Evolutionary conservation across 2,113 vertebrate genomes (phyloP).

Genomic region (Leucoraja erinaceus): DNA sequence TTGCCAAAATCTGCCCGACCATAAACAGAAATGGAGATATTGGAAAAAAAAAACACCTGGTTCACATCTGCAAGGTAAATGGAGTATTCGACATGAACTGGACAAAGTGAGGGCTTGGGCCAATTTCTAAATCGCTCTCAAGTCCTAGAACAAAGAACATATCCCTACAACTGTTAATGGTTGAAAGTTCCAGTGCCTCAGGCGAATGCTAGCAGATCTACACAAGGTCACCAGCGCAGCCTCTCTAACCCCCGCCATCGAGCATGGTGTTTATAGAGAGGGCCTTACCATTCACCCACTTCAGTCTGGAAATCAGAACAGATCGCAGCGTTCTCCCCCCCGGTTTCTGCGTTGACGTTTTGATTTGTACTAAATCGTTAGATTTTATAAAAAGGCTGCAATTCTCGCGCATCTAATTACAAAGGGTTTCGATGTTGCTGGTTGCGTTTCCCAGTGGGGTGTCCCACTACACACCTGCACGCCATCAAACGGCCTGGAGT

Average conservation of each 20-base stretch:
- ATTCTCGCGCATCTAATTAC: background rate
- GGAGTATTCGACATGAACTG: background rate
- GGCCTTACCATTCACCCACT: no score
- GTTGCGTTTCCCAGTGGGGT: background rate
- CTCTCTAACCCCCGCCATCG: background rate
- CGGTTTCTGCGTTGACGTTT: background rate
- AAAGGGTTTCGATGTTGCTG: background rate
- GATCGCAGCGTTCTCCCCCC: background rate
- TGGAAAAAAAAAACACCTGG: background rate
- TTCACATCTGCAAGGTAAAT: background rate
- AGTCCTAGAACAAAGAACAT: background rate
- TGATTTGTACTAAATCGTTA: background rate
- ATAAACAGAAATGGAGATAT: background rate
- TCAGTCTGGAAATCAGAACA: background rate
- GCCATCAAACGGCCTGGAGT: background rate
- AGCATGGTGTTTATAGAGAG: background rate
- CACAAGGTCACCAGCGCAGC: background rate
- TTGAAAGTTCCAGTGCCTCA: background rate
- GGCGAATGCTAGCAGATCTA: background rate
- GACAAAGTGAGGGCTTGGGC: background rate
- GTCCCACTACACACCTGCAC: background rate
- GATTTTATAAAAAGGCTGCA: conserved; percentile 17
- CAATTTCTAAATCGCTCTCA: background rate
- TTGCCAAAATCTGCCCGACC: background rate
- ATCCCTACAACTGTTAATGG: background rate